Percentiles rank a stretch among this genome's conserved stretches.
Evolutionary conservation across 2,888 invertebrate species (phyloP).

Genomic region (Drosophila robusta): DNA sequence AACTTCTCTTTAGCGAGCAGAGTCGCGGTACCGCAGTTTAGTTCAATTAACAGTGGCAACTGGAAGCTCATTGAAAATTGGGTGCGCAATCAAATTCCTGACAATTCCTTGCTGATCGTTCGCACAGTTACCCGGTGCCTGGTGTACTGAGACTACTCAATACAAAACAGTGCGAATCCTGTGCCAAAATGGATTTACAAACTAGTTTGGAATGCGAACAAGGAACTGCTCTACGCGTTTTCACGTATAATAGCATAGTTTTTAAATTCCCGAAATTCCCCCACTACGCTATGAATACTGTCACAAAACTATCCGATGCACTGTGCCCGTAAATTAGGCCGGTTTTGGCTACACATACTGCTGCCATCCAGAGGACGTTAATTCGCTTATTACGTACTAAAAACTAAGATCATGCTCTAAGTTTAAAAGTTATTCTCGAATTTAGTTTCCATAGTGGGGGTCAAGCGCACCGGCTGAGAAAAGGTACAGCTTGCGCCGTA

Average conservation of each 20-base stretch:
- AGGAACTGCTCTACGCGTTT: no score
- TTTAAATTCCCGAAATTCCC: no score
- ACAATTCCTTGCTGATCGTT: conserved; percentile 1
- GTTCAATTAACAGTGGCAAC: conserved; percentile 86
- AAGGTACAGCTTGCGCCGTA: no score
- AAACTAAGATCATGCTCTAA: no score
- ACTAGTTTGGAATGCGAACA: conserved; percentile 2
- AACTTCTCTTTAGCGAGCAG: conserved; percentile 85
- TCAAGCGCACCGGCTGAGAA: no score
- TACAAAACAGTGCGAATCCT: background rate
- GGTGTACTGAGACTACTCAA: background rate
- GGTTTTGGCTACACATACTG: no score
- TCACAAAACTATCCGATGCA: background rate
- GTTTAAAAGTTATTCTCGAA: no score
- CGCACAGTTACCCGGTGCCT: conserved; percentile 13
- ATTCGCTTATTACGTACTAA: no score
- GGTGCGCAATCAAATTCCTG: conserved; percentile 43
- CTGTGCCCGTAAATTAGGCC: background rate
- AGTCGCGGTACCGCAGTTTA: conserved; percentile 86
- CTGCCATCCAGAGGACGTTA: no score
- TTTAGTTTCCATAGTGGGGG: no score
- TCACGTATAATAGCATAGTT: no score
- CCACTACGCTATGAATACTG: no score
- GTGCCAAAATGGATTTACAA: conserved; percentile 20
- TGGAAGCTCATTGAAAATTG: conserved; percentile 86